These are phyloP conservation scores for Nothocercus julius DNA, from an alignment of 2,113 vertebrate species.

Conservation along the genomic window DNA sequence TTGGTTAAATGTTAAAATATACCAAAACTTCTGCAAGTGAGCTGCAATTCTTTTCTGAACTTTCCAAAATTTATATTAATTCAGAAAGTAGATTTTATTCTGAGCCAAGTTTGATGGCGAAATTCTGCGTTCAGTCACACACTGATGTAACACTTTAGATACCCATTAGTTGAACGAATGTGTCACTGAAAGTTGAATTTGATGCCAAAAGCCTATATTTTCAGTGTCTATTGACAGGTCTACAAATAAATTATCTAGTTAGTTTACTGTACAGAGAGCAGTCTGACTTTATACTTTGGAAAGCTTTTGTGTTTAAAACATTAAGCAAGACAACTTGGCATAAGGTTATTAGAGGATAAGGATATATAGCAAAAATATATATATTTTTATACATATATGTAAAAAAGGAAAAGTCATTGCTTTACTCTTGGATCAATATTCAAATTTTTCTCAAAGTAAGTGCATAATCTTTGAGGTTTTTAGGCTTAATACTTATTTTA, in stretches of 20 bases:
- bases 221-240: not conserved
- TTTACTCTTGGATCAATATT: slow-evolving; percentile 3
- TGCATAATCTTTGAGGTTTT: not conserved
- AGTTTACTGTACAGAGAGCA: not conserved
- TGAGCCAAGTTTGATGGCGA: not conserved
- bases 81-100: slow-evolving; percentile 5
- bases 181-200: slow-evolving; percentile 29
- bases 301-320: slow-evolving; percentile 11
- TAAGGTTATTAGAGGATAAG: not conserved
- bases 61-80: not conserved
- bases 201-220: slow-evolving; percentile 46
- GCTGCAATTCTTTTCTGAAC: not conserved
- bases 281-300: not conserved
- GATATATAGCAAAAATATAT: no score
- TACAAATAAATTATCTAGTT: slow-evolving; percentile 29
- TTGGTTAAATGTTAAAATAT: not conserved
- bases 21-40: not conserved
- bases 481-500: not conserved
- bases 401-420: not conserved
- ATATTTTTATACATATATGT: not conserved
- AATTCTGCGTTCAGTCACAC: not conserved
- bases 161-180: not conserved
- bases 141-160: not conserved
- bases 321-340: not conserved
- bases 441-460: slow-evolving; percentile 8